A percentile compares a stretch with the other conserved stretches of the same genome.
phyloP scores from a whole-genome alignment of 2,113 vertebrate genomes.

The Calidris pugnax region DNA sequence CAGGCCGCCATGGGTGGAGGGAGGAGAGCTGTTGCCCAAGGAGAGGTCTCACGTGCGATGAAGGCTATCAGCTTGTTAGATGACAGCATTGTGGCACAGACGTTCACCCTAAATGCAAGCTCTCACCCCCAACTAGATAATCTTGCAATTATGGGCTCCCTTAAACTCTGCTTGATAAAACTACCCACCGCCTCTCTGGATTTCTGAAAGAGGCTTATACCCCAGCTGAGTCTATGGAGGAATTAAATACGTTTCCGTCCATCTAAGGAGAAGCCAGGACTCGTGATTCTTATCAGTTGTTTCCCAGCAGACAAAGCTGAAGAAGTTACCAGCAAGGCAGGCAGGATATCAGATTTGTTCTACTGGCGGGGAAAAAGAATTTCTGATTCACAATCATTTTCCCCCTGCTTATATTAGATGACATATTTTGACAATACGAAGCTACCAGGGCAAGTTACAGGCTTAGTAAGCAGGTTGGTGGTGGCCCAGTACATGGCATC shows the following conservation, averaged over 20 bases:
- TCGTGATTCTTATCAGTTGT: not conserved
- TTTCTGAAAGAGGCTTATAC: not conserved
- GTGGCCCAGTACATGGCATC: not conserved
- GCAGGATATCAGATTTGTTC: not conserved
- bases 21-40: not conserved
- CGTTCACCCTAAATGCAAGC: not conserved
- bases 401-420: not conserved
- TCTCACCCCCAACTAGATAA: not conserved
- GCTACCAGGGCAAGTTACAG: not conserved
- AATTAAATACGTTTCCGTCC: not conserved
- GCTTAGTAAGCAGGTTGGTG: not conserved
- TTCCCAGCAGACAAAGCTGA: not conserved
- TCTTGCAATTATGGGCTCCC: not conserved
- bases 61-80: not conserved
- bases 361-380: not conserved
- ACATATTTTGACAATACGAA: not conserved
- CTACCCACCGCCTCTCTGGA: not conserved
- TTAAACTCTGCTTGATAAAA: conserved; percentile 1
- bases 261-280: not conserved
- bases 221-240: not conserved
- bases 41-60: not conserved
- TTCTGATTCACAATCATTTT: not conserved
- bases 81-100: not conserved
- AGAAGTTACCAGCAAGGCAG: not conserved
- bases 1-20: not conserved